Percentiles rank a stretch among this genome's conserved stretches.
Conservation (phyloP, 2,888 invertebrate genomes). For the Trisateles emortualis region DNA sequence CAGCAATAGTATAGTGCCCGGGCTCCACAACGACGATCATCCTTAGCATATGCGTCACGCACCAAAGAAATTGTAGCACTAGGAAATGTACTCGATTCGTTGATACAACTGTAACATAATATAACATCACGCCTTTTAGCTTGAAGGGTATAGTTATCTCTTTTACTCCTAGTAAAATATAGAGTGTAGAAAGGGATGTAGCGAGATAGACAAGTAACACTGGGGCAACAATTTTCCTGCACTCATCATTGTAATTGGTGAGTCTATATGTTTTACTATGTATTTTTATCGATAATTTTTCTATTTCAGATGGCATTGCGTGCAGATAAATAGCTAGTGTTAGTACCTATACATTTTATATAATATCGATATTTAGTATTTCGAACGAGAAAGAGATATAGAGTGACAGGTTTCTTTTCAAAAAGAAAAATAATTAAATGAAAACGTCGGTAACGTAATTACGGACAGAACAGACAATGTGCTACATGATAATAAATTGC, state of each 20-base stretch:
- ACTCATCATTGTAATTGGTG: slow-evolving; percentile 66
- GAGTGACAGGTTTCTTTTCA: too few species aligned
- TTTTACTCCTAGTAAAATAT: slow-evolving; percentile 5
- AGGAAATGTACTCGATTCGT: slow-evolving; percentile 80
- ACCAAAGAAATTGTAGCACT: slow-evolving; percentile 86
- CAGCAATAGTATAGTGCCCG: slow-evolving; percentile 83
- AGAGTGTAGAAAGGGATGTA: slow-evolving; percentile 44
- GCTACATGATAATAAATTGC: too few species aligned
- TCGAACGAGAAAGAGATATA: too few species aligned
- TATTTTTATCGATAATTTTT: slow-evolving; percentile 61
- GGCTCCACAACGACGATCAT: slow-evolving; percentile 88
- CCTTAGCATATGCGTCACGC: slow-evolving; percentile 82
- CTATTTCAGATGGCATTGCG: slow-evolving; percentile 51
- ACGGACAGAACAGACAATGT: too few species aligned
- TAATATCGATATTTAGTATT: neutral
- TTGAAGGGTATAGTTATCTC: neutral
- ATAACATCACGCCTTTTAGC: neutral
- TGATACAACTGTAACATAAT: slow-evolving; percentile 66
- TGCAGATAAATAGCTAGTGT: slow-evolving; percentile 46
- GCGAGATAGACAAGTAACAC: slow-evolving; percentile 53
- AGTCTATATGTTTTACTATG: slow-evolving; percentile 54
- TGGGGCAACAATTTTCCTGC: slow-evolving; percentile 61
- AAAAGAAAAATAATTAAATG: too few species aligned
- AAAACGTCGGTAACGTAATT: too few species aligned
- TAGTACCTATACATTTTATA: slow-evolving; percentile 12